Conservation (phyloP, 1,140 invertebrate species). For the Venustaconcha ellipsiformis region DNA sequence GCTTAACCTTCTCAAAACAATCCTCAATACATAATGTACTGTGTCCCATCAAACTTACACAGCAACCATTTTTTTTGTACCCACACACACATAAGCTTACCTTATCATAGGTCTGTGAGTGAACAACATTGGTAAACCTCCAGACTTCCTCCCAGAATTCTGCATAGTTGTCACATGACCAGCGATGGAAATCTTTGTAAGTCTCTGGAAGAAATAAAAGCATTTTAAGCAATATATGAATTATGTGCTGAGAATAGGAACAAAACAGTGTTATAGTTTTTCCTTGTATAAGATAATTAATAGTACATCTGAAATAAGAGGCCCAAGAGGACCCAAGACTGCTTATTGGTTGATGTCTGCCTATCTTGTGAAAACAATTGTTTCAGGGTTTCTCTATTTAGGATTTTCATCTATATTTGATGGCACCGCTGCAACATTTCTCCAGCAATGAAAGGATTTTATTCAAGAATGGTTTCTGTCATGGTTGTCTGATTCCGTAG, state of each 20-base stretch:
- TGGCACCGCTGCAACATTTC: too few relatives aligned
- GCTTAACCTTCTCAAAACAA: neutral
- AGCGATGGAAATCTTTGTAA: constrained; percentile 70
- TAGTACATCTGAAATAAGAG: too few relatives aligned
- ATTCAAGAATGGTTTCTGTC: too few relatives aligned
- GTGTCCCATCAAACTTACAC: neutral
- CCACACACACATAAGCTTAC: constrained; percentile 42
- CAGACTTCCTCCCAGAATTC: constrained; percentile 72
- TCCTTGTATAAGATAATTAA: too few relatives aligned
- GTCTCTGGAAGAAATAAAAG: constrained; percentile 54
- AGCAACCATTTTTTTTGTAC: neutral
- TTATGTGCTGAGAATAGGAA: neutral
- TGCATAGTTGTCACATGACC: constrained; percentile 70
- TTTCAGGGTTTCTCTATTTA: too few relatives aligned
- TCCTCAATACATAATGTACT: neutral
- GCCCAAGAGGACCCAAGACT: too few relatives aligned
- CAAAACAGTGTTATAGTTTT: too few relatives aligned
- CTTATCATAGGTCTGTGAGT: constrained; percentile 62
- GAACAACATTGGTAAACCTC: constrained; percentile 65
- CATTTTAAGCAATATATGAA: neutral
- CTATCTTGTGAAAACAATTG: too few relatives aligned
- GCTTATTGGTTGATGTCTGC: too few relatives aligned
- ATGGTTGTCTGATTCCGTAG: too few relatives aligned
- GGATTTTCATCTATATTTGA: too few relatives aligned
- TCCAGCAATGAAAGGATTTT: too few relatives aligned